A percentile compares a stretch with the other conserved stretches of the same genome.
Conservation (phyloP, 2,888 invertebrate species). For the Tribolium freemani region DNA sequence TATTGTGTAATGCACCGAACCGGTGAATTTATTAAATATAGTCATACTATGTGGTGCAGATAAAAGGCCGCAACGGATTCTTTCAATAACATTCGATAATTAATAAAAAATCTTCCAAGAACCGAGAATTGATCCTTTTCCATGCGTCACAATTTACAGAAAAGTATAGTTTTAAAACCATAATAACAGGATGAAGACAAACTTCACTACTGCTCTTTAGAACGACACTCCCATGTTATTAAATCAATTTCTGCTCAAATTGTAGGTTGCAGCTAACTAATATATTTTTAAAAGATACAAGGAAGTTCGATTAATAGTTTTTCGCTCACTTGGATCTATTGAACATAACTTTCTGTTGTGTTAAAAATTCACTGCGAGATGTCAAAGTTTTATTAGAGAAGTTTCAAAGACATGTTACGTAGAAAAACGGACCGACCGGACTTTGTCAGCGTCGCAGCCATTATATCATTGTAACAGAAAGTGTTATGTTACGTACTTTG, state of each 20-base stretch:
- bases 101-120: conserved; percentile 21
- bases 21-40: conserved; percentile 33
- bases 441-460: neutral
- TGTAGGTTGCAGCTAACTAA: conserved; percentile 25
- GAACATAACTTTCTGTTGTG: conserved; percentile 3
- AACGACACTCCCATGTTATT: conserved; percentile 37
- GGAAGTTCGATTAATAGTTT: conserved; percentile 33
- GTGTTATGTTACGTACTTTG: neutral
- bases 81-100: conserved; percentile 13
- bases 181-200: conserved; percentile 30
- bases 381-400: conserved; percentile 28
- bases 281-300: conserved; percentile 31
- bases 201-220: conserved; percentile 28
- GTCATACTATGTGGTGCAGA: conserved; percentile 15
- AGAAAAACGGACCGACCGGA: neutral
- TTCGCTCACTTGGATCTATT: conserved; percentile 10
- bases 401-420: neutral
- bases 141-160: conserved; percentile 13
- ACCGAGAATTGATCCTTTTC: conserved; percentile 5
- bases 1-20: conserved; percentile 30
- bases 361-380: conserved; percentile 4
- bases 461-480: neutral
- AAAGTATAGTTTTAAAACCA: conserved; percentile 25
- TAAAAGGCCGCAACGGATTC: conserved; percentile 16
- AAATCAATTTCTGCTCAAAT: conserved; percentile 37